Percentiles rank a stretch among this genome's conserved stretches.
Evolutionary conservation across 2,113 vertebrate genomes (phyloP).

Genomic region (Percina caprodes): DNA sequence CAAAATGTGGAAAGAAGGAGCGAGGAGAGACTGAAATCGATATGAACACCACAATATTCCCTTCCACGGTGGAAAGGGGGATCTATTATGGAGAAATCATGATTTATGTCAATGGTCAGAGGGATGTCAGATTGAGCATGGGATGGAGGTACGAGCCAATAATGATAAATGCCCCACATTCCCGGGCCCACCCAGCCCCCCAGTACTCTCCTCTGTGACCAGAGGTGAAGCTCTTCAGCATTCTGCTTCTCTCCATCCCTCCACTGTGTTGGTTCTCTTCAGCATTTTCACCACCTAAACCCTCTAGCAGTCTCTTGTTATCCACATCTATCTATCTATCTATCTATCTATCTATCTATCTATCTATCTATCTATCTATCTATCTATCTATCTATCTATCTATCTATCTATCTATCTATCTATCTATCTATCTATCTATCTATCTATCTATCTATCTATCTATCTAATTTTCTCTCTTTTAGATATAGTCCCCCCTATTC

Average conservation of each 20-base stretch:
- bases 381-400: not conserved
- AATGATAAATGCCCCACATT: conserved; percentile 91
- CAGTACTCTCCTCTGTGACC: conserved; percentile 27
- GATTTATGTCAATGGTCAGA: conserved; percentile 95
- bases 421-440: not conserved
- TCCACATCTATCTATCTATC: not conserved
- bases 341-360: not conserved
- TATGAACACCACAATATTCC: conserved; percentile 91
- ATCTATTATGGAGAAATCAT: conserved; percentile 97
- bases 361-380: not conserved
- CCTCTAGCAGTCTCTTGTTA: not conserved
- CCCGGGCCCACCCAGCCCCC: conserved; percentile 42
- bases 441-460: not conserved
- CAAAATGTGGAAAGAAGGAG: conserved; percentile 35
- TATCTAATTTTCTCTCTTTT: not conserved
- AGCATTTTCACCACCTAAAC: not conserved
- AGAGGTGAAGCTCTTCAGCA: conserved; percentile 39
- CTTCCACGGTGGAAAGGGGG: conserved; percentile 89
- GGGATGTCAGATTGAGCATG: conserved; percentile 87
- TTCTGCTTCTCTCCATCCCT: conserved; percentile 3
- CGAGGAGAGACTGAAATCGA: conserved; percentile 84
- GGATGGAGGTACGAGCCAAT: conserved; percentile 92
- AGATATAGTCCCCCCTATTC: conserved; percentile 15
- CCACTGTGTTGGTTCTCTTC: not conserved
- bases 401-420: not conserved